These are phyloP conservation scores for Nymphalis c-album DNA, from an alignment of 2,888 invertebrate species.

Conservation along the genomic window DNA sequence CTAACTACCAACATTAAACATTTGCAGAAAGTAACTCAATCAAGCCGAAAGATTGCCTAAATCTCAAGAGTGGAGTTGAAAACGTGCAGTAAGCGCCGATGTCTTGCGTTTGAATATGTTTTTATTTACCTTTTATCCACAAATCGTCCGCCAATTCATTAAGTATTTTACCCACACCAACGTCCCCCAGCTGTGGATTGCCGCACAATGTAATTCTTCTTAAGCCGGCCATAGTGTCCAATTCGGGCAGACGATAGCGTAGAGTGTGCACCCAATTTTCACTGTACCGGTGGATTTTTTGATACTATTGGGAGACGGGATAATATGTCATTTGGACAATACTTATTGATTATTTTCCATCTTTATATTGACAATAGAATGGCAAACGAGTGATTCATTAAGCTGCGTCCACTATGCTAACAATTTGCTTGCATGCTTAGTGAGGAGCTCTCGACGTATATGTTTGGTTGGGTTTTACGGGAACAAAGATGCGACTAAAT, in stretches of 20 bases:
- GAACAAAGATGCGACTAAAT: no score
- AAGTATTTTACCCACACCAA: constrained; percentile 82
- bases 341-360: neutral
- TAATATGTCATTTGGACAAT: neutral
- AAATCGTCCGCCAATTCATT: constrained; percentile 88
- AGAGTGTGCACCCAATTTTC: constrained; percentile 91
- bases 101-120: neutral
- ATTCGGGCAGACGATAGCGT: constrained; percentile 87
- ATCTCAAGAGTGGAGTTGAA: no score
- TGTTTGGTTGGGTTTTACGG: no score
- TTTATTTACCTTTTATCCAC: constrained; percentile 85
- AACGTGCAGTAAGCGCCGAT: no score
- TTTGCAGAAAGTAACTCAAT: no score
- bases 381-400: no score
- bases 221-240: constrained; percentile 87
- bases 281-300: constrained; percentile 87
- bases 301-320: constrained; percentile 69
- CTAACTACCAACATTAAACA: no score
- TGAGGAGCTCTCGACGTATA: no score
- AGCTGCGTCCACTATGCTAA: no score
- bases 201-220: constrained; percentile 85
- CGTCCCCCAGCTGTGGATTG: constrained; percentile 85
- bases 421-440: no score
- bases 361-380: no score
- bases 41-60: no score